phyloP scores from a whole-genome alignment of 2,797 vertebrate genomes.

The Adrianichthys oophorus region DNA sequence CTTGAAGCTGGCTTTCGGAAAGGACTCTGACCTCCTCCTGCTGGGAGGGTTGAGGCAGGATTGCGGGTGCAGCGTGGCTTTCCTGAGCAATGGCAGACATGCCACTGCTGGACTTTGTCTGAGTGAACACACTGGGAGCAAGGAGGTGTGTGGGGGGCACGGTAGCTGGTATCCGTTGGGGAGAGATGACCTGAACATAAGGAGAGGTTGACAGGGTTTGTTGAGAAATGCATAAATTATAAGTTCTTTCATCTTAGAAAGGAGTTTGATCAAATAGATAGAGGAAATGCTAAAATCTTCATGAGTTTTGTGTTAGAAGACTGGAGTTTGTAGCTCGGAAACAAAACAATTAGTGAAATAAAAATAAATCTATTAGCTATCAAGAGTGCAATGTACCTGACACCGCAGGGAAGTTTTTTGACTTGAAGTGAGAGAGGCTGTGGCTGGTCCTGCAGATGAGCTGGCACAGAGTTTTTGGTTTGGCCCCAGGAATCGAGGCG shows the following conservation, averaged over 20 bases:
- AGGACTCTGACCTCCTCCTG: constrained; percentile 70
- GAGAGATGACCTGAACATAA: constrained; percentile 80
- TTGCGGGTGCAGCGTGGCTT: constrained; percentile 23
- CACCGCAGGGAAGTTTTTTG: constrained; percentile 78
- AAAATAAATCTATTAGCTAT: too few relatives aligned
- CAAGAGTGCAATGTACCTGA: constrained; percentile 75
- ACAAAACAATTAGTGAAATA: too few relatives aligned
- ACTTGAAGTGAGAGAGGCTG: constrained; percentile 32
- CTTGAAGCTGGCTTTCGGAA: constrained; percentile 86
- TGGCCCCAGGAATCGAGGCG: constrained; percentile 86
- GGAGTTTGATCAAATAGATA: too few relatives aligned
- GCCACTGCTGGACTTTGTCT: constrained; percentile 58
- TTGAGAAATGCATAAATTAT: neutral
- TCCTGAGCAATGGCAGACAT: constrained; percentile 28
- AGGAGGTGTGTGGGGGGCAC: constrained; percentile 82
- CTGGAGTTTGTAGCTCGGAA: too few relatives aligned
- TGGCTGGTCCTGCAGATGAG: constrained; percentile 47
- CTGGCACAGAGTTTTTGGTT: constrained; percentile 47
- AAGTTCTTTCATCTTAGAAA: too few relatives aligned
- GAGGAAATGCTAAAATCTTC: too few relatives aligned
- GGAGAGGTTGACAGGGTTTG: neutral
- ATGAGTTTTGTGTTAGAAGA: too few relatives aligned
- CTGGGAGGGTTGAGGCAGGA: constrained; percentile 42
- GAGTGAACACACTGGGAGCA: constrained; percentile 87
- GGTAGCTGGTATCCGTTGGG: constrained; percentile 80